phyloP scores from a whole-genome alignment of 1,140 invertebrate genomes.

The Brachionus rotundiformis region DNA sequence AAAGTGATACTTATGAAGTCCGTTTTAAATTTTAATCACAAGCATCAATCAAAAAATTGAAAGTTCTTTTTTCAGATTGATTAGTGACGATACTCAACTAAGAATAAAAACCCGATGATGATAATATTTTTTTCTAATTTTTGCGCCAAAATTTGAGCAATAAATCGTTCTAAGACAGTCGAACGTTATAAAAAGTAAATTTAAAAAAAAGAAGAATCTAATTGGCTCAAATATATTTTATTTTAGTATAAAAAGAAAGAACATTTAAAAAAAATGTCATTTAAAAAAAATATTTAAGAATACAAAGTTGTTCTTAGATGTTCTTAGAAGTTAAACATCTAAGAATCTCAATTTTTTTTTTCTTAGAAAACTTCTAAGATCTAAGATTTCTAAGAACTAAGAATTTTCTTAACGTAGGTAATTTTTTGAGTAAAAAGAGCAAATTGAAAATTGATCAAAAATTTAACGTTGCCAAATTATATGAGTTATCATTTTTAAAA shows the following conservation, averaged over 20 bases:
- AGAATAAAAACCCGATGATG: constrained; percentile 16
- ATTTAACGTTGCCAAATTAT: too few relatives aligned
- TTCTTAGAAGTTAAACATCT: neutral
- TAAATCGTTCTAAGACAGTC: neutral
- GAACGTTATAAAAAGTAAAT: neutral
- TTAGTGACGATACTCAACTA: constrained; percentile 14
- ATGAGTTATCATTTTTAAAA: too few relatives aligned
- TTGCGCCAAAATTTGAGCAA: neutral
- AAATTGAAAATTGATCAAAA: too few relatives aligned
- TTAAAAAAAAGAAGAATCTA: neutral
- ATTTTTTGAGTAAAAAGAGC: too few relatives aligned
- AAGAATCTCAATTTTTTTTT: constrained; percentile 4
- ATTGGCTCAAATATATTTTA: constrained; percentile 4
- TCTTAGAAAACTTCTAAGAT: constrained; percentile 42
- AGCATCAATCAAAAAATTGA: constrained; percentile 18
- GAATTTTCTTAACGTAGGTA: constrained; percentile 47
- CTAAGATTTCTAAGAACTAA: constrained; percentile 50
- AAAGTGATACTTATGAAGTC: constrained; percentile 24
- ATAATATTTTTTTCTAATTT: neutral
- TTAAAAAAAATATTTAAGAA: neutral
- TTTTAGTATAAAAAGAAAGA: constrained; percentile 6
- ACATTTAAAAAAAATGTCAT: neutral
- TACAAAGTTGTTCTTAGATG: neutral
- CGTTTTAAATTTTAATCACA: constrained; percentile 18
- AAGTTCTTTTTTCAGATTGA: constrained; percentile 23